Evolutionary conservation across 2,888 invertebrate species (phyloP).

Genomic region (Eueremaeus valkanovi): DNA sequence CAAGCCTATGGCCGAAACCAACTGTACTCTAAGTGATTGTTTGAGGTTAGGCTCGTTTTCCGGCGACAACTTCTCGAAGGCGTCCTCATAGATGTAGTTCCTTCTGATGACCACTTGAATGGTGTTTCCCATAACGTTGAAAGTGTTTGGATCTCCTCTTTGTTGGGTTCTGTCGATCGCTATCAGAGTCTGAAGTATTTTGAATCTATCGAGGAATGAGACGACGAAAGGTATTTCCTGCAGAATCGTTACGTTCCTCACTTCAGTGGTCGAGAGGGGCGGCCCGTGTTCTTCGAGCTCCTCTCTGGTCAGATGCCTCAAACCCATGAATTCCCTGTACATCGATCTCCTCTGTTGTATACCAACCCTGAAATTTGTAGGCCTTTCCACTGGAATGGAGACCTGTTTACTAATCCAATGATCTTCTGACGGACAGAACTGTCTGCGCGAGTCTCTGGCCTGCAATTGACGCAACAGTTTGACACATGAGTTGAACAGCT

Average conservation of each 20-base stretch:
- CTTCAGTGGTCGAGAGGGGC: constrained; percentile 62
- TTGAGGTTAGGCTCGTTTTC: constrained; percentile 66
- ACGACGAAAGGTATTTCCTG: constrained; percentile 92
- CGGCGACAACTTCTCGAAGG: constrained; percentile 84
- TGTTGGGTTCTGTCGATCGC: constrained; percentile 64
- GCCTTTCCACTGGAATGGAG: constrained; percentile 50
- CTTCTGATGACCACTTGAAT: constrained; percentile 74
- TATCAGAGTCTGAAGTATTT: constrained; percentile 56
- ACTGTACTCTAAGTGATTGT: constrained; percentile 63
- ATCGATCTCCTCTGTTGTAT: constrained; percentile 41
- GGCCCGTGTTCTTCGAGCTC: constrained; percentile 48
- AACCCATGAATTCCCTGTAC: constrained; percentile 47
- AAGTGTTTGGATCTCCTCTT: constrained; percentile 65
- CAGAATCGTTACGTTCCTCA: constrained; percentile 78
- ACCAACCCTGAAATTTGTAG: constrained; percentile 45
- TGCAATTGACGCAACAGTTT: constrained; percentile 75
- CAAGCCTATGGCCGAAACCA: constrained; percentile 82
- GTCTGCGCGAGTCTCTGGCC: constrained; percentile 75
- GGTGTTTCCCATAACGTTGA: constrained; percentile 63
- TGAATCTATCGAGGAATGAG: constrained; percentile 81
- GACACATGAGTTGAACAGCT: constrained; percentile 62
- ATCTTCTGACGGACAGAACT: constrained; percentile 67
- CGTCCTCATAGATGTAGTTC: constrained; percentile 95
- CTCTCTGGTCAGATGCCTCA: constrained; percentile 45
- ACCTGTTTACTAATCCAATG: constrained; percentile 63